Evolutionary conservation across 2,113 vertebrate species (phyloP).

Genomic region (Bubo blakistoni): DNA sequence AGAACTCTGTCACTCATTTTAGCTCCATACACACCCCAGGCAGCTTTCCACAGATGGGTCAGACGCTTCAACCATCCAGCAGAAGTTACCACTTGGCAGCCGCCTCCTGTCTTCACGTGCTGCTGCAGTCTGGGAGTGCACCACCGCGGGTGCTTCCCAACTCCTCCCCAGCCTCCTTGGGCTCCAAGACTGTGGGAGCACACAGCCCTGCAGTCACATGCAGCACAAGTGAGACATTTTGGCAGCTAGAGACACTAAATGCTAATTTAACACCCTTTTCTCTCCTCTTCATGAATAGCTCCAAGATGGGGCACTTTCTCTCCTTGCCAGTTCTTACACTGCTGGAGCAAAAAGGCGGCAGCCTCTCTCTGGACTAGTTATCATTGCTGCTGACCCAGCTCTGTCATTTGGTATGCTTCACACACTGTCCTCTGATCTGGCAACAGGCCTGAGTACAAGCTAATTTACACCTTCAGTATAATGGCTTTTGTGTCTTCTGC

Average conservation of each 20-base stretch:
- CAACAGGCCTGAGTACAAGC: neutral
- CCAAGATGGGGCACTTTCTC: neutral
- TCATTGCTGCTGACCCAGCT: neutral
- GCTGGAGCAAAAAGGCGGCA: neutral
- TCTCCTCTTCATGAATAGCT: neutral
- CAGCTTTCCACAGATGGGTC: neutral
- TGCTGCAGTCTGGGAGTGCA: neutral
- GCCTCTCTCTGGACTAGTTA: neutral
- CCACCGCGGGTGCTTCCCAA: rapidly evolving
- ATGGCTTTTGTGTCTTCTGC: neutral
- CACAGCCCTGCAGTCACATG: neutral
- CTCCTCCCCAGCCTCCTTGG: neutral
- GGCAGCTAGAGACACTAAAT: neutral
- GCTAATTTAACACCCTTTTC: neutral
- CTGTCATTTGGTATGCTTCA: neutral
- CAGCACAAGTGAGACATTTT: neutral
- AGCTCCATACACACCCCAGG: neutral
- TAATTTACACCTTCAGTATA: constrained; percentile 32
- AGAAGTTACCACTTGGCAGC: neutral
- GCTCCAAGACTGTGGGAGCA: neutral
- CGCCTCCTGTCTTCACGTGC: neutral
- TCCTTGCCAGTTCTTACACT: neutral
- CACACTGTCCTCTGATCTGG: neutral
- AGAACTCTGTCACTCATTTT: neutral
- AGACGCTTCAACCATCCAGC: neutral